phyloP scores from a whole-genome alignment of 1,140 invertebrate species.

The Drosophila dunni region DNA sequence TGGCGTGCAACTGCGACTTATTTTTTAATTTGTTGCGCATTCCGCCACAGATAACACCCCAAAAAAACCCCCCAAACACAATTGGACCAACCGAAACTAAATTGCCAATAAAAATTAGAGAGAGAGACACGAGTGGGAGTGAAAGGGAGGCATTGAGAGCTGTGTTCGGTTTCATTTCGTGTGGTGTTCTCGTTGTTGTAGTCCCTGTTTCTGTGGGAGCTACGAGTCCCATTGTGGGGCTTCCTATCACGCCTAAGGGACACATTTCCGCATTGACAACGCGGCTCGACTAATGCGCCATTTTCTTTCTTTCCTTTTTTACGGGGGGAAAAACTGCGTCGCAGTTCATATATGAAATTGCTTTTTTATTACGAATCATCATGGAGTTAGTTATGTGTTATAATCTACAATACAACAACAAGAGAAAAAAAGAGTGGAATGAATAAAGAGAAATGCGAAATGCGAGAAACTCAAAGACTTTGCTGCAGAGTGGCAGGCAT shows the following conservation, averaged over 20 bases:
- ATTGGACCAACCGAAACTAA: slow-evolving; percentile 27
- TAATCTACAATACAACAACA: neutral
- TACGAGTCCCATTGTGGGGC: neutral
- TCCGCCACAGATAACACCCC: neutral
- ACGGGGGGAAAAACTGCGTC: slow-evolving; percentile 12
- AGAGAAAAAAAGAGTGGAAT: neutral
- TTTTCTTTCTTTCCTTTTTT: neutral
- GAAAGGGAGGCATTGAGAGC: neutral
- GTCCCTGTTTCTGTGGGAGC: neutral
- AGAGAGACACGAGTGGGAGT: neutral
- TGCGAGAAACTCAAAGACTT: slow-evolving; percentile 34
- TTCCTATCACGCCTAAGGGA: slow-evolving; percentile 25
- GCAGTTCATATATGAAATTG: slow-evolving; percentile 35
- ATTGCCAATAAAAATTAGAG: slow-evolving; percentile 44
- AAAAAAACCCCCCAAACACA: neutral
- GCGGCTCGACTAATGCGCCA: slow-evolving; percentile 19
- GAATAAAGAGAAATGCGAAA: slow-evolving; percentile 47
- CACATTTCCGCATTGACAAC: slow-evolving; percentile 20
- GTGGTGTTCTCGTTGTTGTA: slow-evolving; percentile 1
- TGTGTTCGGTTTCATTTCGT: slow-evolving; percentile 4
- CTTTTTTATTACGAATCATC: slow-evolving; percentile 53
- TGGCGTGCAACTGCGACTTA: slow-evolving; percentile 35
- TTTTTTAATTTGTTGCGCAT: slow-evolving; percentile 40
- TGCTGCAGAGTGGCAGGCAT: slow-evolving; percentile 27
- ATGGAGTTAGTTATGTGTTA: slow-evolving; percentile 20